Conservation (phyloP, 2,888 invertebrate genomes). For the Platycheirus rosarum region DNA sequence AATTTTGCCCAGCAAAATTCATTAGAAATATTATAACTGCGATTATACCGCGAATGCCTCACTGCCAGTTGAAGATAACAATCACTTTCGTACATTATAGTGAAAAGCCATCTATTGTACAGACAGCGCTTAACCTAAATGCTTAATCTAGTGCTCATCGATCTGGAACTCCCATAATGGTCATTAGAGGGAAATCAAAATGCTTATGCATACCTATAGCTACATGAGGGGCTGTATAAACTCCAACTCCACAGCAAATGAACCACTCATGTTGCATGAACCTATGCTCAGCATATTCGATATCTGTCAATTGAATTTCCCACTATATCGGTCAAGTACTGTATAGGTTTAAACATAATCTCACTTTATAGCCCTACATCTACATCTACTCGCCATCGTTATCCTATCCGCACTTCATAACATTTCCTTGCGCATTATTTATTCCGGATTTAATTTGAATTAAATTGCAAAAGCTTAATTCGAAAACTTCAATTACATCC, state of each 20-base stretch:
- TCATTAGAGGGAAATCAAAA: constrained; percentile 32
- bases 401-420: constrained; percentile 20
- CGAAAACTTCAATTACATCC: constrained; percentile 72
- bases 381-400: not conserved
- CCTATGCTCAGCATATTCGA: constrained; percentile 3
- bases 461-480: constrained; percentile 62
- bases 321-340: constrained; percentile 26
- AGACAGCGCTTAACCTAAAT: constrained; percentile 21
- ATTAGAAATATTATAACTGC: constrained; percentile 11
- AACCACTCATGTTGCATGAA: constrained; percentile 1
- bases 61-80: no score
- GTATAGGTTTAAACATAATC: not conserved
- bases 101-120: not conserved
- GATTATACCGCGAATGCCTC: constrained; percentile 1
- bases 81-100: constrained; percentile 2
- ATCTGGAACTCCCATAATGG: constrained; percentile 22
- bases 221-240: not conserved
- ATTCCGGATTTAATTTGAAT: constrained; percentile 63
- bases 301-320: constrained; percentile 25
- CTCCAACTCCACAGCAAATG: no score
- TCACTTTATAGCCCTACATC: no score
- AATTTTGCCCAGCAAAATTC: not conserved
- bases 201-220: constrained; percentile 20
- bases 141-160: constrained; percentile 23
- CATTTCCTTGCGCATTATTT: constrained; percentile 38